These are phyloP conservation scores for Taurulus bubalis DNA, from an alignment of 2,113 vertebrate genomes.

Conservation along the genomic window DNA sequence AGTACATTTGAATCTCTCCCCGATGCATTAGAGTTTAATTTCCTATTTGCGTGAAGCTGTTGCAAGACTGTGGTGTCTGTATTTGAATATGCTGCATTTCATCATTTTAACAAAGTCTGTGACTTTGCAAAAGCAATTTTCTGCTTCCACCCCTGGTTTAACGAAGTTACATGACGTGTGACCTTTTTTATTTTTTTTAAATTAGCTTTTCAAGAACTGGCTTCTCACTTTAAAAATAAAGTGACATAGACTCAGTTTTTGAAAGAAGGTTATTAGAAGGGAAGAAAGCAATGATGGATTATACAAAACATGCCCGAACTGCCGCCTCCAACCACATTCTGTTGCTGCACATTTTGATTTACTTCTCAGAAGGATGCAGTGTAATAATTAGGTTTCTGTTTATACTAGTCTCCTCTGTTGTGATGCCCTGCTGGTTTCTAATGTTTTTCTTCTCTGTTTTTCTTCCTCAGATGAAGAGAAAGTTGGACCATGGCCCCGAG, in stretches of 20 bases:
- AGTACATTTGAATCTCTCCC: conserved; percentile 30
- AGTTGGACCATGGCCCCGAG: conserved; percentile 99
- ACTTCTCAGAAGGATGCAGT: neutral
- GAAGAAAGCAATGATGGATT: neutral
- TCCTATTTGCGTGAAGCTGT: conserved; percentile 51
- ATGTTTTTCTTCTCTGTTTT: conserved; percentile 42
- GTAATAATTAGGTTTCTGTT: neutral
- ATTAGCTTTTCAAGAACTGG: conserved; percentile 17
- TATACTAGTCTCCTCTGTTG: neutral
- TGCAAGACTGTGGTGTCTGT: conserved; percentile 26
- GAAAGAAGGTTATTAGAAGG: conserved; percentile 4
- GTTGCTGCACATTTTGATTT: conserved; percentile 14
- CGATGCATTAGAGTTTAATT: conserved; percentile 62
- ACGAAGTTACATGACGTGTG: conserved; percentile 1
- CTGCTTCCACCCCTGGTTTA: conserved; percentile 31
- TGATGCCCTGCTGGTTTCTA: conserved; percentile 21
- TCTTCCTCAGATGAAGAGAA: conserved; percentile 98
- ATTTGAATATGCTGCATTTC: conserved; percentile 58
- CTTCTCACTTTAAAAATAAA: conserved; percentile 22
- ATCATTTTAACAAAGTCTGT: conserved; percentile 56
- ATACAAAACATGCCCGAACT: conserved; percentile 8
- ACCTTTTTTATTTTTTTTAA: conserved; percentile 14
- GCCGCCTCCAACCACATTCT: neutral
- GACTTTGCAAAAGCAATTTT: conserved; percentile 47
- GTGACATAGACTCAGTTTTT: conserved; percentile 22